Conservation (phyloP, 2,888 invertebrate species). For the Pollenia griseotomentosa region DNA sequence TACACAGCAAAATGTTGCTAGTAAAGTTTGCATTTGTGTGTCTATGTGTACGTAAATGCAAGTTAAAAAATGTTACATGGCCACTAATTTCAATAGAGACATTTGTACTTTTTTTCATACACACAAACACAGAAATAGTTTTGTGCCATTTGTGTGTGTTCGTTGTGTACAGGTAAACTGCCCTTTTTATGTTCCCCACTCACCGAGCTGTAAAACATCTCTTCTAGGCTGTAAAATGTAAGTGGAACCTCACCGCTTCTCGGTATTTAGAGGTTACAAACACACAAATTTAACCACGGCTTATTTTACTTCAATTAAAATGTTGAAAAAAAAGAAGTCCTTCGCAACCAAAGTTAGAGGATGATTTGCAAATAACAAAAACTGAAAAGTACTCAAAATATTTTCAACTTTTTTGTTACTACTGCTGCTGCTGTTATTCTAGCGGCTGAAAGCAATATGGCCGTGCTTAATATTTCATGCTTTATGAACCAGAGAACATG, state of each 20-base stretch:
- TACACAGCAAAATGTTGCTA: slow-evolving; percentile 17
- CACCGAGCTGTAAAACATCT: slow-evolving; percentile 47
- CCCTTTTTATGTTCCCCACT: slow-evolving; percentile 51
- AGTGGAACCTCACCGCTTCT: slow-evolving; percentile 28
- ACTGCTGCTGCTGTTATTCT: slow-evolving; percentile 23
- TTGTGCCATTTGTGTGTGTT: background rate
- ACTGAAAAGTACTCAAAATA: slow-evolving; percentile 35
- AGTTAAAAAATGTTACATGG: slow-evolving; percentile 40
- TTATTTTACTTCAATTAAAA: slow-evolving; percentile 75
- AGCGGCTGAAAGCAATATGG: slow-evolving; percentile 70
- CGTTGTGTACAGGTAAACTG: slow-evolving; percentile 59
- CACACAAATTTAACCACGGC: slow-evolving; percentile 62
- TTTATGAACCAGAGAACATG: slow-evolving; percentile 71
- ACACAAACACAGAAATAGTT: background rate
- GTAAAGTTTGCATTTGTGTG: background rate
- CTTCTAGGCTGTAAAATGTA: slow-evolving; percentile 25
- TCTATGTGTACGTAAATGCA: background rate
- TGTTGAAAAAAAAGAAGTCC: slow-evolving; percentile 67
- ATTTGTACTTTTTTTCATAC: background rate
- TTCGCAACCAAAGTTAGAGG: slow-evolving; percentile 57
- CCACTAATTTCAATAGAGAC: slow-evolving; percentile 64
- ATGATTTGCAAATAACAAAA: slow-evolving; percentile 37
- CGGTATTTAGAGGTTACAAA: slow-evolving; percentile 31
- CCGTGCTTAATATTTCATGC: slow-evolving; percentile 72
- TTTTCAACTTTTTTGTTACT: slow-evolving; percentile 15